Evolutionary conservation across 1,140 invertebrate genomes (phyloP).

Genomic region (Drosophila kepulauana): DNA sequence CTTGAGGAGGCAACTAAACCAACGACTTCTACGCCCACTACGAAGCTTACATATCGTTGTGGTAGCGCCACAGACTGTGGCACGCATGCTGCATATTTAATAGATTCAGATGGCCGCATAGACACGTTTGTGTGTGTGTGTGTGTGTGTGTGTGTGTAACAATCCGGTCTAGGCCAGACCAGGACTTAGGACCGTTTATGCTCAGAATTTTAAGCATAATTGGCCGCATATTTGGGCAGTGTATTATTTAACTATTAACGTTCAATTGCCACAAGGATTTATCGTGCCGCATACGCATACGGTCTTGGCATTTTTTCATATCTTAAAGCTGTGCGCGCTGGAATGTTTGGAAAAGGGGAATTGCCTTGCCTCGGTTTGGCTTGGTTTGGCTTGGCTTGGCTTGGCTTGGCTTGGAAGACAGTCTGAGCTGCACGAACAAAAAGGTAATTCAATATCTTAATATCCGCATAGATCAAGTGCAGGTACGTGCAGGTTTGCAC

Average conservation of each 20-base stretch:
- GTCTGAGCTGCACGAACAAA: slow-evolving; percentile 73
- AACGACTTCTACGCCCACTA: no score
- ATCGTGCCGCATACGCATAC: slow-evolving; percentile 55
- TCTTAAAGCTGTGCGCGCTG: slow-evolving; percentile 44
- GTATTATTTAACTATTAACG: slow-evolving; percentile 83
- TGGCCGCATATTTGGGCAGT: slow-evolving; percentile 75
- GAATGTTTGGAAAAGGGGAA: slow-evolving; percentile 19
- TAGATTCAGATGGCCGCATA: slow-evolving; percentile 61
- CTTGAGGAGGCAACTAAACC: background rate
- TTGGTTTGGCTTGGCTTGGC: no score
- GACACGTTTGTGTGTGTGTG: slow-evolving; percentile 19
- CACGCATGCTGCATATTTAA: slow-evolving; percentile 79
- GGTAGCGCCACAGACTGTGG: slow-evolving; percentile 38
- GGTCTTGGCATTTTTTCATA: slow-evolving; percentile 58
- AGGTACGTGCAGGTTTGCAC: slow-evolving; percentile 81
- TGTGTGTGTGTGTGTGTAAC: slow-evolving; percentile 9
- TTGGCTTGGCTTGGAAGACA: background rate
- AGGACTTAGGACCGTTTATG: slow-evolving; percentile 56
- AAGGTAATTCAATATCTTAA: slow-evolving; percentile 83
- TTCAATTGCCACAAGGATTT: slow-evolving; percentile 79
- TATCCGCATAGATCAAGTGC: slow-evolving; percentile 83
- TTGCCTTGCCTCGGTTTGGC: no score
- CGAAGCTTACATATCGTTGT: slow-evolving; percentile 28
- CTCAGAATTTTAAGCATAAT: slow-evolving; percentile 80
- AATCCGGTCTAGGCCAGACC: slow-evolving; percentile 26